A percentile compares a stretch with the other conserved stretches of the same genome.
Conservation (phyloP, 2,888 invertebrate genomes). For the Willowsia nigromaculata region DNA sequence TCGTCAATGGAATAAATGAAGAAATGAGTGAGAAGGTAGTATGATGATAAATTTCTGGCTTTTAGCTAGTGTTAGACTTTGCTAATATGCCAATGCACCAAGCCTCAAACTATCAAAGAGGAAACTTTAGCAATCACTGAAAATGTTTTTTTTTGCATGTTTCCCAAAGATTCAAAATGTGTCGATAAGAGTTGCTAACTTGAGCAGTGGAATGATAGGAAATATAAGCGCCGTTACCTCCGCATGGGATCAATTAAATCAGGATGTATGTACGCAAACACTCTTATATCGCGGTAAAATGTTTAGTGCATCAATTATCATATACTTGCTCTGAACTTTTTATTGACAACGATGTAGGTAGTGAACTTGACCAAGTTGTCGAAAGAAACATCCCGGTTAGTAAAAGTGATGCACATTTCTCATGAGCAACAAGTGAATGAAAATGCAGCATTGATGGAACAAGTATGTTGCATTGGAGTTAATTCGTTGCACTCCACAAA, state of each 20-base stretch:
- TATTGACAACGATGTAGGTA: neutral
- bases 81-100: too few species aligned
- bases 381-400: conserved; percentile 21
- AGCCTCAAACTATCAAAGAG: too few species aligned
- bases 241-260: conserved; percentile 22
- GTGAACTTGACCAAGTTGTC: conserved; percentile 10
- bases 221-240: conserved; percentile 33
- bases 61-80: neutral
- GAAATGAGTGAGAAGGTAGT: conserved; percentile 34
- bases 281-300: neutral
- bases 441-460: neutral
- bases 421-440: conserved; percentile 28
- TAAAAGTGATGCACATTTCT: neutral
- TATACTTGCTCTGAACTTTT: neutral
- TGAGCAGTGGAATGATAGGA: neutral
- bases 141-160: too few species aligned
- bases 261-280: neutral
- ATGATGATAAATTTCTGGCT: too few species aligned
- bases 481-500: too few species aligned
- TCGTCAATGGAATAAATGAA: neutral
- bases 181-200: neutral
- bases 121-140: too few species aligned
- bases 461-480: conserved; percentile 15
- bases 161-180: neutral
- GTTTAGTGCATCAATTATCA: neutral